Evolutionary conservation across 2,113 vertebrate species (phyloP), one percentile per base, ranked within the genome.

Genomic region (Hylia prasina): DNA sequence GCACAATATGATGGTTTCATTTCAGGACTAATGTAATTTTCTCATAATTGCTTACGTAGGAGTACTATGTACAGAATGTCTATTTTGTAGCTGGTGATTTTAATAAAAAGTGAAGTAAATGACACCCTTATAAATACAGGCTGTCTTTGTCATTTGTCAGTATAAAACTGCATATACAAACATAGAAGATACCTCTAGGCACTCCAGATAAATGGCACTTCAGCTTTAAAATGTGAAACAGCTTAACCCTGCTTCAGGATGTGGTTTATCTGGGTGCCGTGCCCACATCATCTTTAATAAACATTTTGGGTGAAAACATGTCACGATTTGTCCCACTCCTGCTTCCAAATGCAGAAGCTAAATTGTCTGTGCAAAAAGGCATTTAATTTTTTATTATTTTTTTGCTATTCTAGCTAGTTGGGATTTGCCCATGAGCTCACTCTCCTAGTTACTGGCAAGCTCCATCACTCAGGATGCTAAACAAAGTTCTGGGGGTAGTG

Each of bases 31-130:
- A 39, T 84, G n/a, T 51, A 8, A 89, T 86, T 91, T 94, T 94
- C 66, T 91, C 57, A 37, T 69, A 90, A 68, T 37, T 80, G 40
- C 71, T 89, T 93, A 31, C 73, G 51, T 56, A 81, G 69, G 22
- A 60, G 21, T 81, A 80, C 6, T 60, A 83, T 39, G 39, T 81
- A 56, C 15, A 89, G 77, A 81, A 85, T 44, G 17, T 75, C 70
- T 92, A 2, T 87, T 94, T 97, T 93, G 75, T 93, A 97, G 87
- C 48, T 87, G 88, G 64, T 72, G 57, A 56, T 83, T 95, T 93
- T 79, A 97, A 96, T 97, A 95, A 97, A 97, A 97, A 56, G 51
- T 76, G 37, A 93, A 89, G 61, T 80, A 72, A 83, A 60, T 83
- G 3, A 70, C 42, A 87, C 11, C 31, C 48, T 80, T 80, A 37